Conservation (phyloP, 53 echinoderm and acorn worm species). For the Luidia sarsii region DNA sequence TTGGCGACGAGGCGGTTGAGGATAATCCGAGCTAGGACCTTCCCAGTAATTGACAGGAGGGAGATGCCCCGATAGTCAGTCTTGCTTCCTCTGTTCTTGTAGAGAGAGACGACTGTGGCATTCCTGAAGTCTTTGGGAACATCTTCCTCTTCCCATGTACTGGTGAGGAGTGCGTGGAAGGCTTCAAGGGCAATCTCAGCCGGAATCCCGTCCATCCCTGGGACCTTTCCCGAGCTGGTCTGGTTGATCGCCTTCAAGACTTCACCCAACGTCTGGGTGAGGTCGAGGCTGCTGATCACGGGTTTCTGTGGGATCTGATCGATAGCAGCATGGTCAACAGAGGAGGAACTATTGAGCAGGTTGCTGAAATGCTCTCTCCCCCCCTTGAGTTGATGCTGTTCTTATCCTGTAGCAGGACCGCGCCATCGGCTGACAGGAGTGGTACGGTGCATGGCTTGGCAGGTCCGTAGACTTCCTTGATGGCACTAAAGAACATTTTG, state of each 20-base stretch:
- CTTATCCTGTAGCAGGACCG: not conserved
- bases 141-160: not conserved
- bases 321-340: too few species aligned
- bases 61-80: constrained; percentile 24
- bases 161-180: too few species aligned
- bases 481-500: constrained; percentile 18
- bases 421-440: constrained; percentile 1
- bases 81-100: constrained; percentile 3
- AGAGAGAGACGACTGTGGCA: too few species aligned
- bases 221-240: constrained; percentile 6
- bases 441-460: not conserved
- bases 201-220: not conserved
- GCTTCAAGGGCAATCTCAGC: not conserved
- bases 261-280: not conserved
- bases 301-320: too few species aligned
- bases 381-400: not conserved
- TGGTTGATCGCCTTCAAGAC: not conserved
- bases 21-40: constrained; percentile 6
- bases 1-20: constrained; percentile 38
- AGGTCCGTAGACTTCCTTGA: constrained; percentile 31
- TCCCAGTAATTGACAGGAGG: constrained; percentile 1
- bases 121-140: constrained; percentile 10
- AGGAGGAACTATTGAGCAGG: not conserved
- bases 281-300: too few species aligned
- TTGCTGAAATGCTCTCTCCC: constrained; percentile 9